Evolutionary conservation across 2,888 invertebrate genomes (phyloP), one percentile per base, ranked within the genome.

Genomic region (Acleris literana): DNA sequence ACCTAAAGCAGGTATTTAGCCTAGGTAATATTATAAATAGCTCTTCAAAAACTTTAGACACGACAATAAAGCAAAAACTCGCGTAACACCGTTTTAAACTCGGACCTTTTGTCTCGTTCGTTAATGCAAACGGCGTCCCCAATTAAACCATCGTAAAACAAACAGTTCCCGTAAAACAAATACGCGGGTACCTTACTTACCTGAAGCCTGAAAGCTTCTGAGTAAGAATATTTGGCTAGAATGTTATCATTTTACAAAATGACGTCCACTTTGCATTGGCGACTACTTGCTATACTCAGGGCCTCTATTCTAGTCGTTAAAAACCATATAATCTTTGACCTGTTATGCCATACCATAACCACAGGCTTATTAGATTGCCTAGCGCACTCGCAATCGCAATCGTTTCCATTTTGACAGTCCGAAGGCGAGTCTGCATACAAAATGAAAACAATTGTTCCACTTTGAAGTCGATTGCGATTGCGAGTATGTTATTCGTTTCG

Each of bases 141-240:
- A 86, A 87, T 88, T 87, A 88, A 86, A 87, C 87, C 78, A 87
- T 86, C 77, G 78, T 74, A 75, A 73, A 77, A 81, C 79, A 83
- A 83, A 84, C 78, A 79, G 69, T 67, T 59, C 69, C 66, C 69
- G 70, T 71, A 70, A 72, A 73, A 71, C 69, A 29, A 56, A 44
- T 60, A 39, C 25, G 25, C 43, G 58, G 64, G 69, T 63, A 64
- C 39, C 39, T 13, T 13, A 9, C 39, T 9, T 39, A 39, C 13
- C 13, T 11, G 13, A 39, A 39, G 4, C 39, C 13, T 1, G 39
- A 3, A 39, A 39, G 39, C 39, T 39, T 39, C 69, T 55, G 54
- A 44, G 49, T 39, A 54, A 51, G 68, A 64, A 54, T 62, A 55
- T 59, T 20, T 13, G 20, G 18, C 18, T 13, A 13, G 54, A n/a